Conservation (phyloP, 2,888 invertebrate species). For the Brenthis daphne region DNA sequence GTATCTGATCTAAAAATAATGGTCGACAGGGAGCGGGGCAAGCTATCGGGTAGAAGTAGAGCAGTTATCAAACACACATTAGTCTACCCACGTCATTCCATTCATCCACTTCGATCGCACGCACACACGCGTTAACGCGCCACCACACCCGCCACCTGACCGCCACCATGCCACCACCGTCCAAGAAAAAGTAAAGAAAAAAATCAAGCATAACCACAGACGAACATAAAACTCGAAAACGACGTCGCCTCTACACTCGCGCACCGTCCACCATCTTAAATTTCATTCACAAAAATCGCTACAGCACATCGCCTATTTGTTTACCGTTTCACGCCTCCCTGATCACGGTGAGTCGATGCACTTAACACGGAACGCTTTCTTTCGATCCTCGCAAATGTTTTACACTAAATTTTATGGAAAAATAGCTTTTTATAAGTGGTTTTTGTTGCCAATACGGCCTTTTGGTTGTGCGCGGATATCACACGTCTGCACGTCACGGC, state of each 20-base stretch:
- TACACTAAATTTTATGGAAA: constrained; percentile 49
- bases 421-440: constrained; percentile 54
- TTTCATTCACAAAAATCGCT: constrained; percentile 81
- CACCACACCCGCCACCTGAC: constrained; percentile 39
- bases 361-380: constrained; percentile 42
- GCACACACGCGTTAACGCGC: constrained; percentile 55
- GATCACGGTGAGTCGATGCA: constrained; percentile 47
- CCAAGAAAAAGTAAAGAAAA: constrained; percentile 32
- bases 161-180: constrained; percentile 39
- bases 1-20: constrained; percentile 71
- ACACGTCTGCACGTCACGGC: constrained; percentile 52
- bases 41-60: constrained; percentile 48
- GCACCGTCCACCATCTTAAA: constrained; percentile 78
- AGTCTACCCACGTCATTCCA: constrained; percentile 74
- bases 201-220: constrained; percentile 42
- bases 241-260: constrained; percentile 59
- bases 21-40: constrained; percentile 51
- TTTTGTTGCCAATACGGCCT: constrained; percentile 66
- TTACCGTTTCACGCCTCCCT: constrained; percentile 69
- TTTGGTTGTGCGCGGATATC: constrained; percentile 47
- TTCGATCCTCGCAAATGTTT: constrained; percentile 39
- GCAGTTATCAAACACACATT: constrained; percentile 71
- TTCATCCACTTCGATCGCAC: constrained; percentile 78
- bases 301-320: constrained; percentile 67
- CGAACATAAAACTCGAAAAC: constrained; percentile 53